phyloP scores from a whole-genome alignment of 2,797 vertebrate genomes.

The Botia almorhae region DNA sequence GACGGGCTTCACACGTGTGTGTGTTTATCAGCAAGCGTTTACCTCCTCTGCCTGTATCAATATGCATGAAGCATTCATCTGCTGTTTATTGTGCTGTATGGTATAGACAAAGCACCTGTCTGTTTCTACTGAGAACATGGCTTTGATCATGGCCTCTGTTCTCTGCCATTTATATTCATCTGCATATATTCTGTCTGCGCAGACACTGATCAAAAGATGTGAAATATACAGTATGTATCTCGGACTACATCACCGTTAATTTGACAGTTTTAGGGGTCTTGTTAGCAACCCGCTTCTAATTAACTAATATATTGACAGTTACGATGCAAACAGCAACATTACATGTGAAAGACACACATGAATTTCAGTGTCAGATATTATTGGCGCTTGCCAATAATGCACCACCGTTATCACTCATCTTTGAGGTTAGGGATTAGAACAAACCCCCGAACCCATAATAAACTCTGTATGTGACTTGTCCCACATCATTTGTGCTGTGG shows the following conservation, averaged over 20 bases:
- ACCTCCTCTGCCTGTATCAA: conserved; percentile 54
- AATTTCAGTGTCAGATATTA: too few relatives aligned
- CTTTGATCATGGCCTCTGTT: conserved; percentile 56
- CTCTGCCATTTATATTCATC: conserved; percentile 42
- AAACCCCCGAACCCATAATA: too few relatives aligned
- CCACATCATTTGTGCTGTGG: too few relatives aligned
- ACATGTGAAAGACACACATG: too few relatives aligned
- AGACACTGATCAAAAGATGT: conserved; percentile 55
- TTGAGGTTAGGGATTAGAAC: too few relatives aligned
- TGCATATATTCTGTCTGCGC: conserved; percentile 56
- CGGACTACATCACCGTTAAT: conserved; percentile 52
- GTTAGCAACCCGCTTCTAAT: conserved; percentile 51
- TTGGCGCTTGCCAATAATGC: too few relatives aligned
- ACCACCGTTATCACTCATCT: too few relatives aligned
- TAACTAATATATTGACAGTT: conserved; percentile 51
- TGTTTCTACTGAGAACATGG: conserved; percentile 30
- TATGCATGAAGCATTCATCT: conserved; percentile 61
- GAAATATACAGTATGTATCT: conserved; percentile 47
- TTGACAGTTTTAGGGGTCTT: conserved; percentile 48
- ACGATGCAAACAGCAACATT: conserved; percentile 10
- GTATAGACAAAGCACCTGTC: conserved; percentile 58
- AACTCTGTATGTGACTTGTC: too few relatives aligned
- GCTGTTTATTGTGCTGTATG: conserved; percentile 51
- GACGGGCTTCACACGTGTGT: conserved; percentile 1
- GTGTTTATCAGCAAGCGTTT: conserved; percentile 48